phyloP scores from a whole-genome alignment of 1,140 invertebrate genomes.

The Lithobius niger region DNA sequence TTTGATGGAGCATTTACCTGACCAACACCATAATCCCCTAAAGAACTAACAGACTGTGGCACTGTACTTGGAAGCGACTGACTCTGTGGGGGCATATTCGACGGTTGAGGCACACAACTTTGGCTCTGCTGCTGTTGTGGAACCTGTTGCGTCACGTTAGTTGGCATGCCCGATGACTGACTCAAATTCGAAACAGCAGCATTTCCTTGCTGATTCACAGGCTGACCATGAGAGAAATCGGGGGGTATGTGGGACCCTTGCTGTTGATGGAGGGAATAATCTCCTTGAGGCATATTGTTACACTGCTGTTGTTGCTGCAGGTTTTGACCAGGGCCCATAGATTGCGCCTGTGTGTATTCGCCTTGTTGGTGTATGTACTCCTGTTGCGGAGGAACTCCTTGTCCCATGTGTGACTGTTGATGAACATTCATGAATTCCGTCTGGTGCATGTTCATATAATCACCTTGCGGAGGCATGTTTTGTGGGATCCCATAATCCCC shows the following conservation, averaged over 20 bases:
- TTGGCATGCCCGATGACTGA: neutral
- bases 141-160: neutral
- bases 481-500: neutral
- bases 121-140: neutral
- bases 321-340: neutral
- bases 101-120: neutral
- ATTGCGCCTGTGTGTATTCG: neutral
- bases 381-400: neutral
- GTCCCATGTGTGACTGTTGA: neutral
- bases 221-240: neutral
- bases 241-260: neutral
- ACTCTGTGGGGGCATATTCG: too few species aligned
- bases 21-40: too few species aligned
- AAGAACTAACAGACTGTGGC: too few species aligned
- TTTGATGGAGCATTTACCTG: too few species aligned
- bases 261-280: neutral
- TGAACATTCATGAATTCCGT: neutral
- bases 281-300: neutral
- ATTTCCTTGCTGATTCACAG: too few species aligned
- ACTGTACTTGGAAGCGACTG: too few species aligned
- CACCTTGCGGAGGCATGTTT: neutral
- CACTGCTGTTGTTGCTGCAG: neutral
- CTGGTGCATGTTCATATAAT: neutral
- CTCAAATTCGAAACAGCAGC: too few species aligned
- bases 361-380: slow-evolving; percentile 2